Conservation (phyloP, 2,113 vertebrate species). For the Cyprinodon variegatus region DNA sequence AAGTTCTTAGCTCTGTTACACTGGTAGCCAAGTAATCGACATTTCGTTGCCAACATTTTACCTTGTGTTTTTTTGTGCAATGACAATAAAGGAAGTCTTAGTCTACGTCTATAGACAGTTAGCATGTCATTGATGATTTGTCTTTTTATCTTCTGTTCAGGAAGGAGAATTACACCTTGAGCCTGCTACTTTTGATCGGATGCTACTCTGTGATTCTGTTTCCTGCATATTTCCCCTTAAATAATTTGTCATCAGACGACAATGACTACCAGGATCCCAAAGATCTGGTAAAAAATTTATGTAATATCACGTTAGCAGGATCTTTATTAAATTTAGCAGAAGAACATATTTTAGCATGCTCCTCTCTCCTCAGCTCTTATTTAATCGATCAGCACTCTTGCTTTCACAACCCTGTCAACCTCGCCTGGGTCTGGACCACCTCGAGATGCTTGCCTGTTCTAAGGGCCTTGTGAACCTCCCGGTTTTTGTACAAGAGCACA, state of each 20-base stretch:
- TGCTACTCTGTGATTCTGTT: conserved; percentile 77
- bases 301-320: neutral
- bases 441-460: conserved; percentile 55
- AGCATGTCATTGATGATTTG: neutral
- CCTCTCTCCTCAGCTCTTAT: conserved; percentile 55
- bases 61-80: too few relatives aligned
- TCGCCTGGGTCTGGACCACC: conserved; percentile 59
- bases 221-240: conserved; percentile 70
- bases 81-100: too few relatives aligned
- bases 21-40: too few relatives aligned
- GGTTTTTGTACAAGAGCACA: conserved; percentile 69
- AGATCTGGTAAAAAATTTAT: conserved; percentile 57
- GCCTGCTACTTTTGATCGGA: conserved; percentile 71
- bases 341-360: neutral
- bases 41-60: too few relatives aligned
- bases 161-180: conserved; percentile 66
- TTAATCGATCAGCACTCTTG: conserved; percentile 72
- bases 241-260: conserved; percentile 14
- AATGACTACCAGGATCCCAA: conserved; percentile 43
- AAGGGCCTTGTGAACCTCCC: conserved; percentile 69
- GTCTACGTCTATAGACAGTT: neutral
- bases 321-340: neutral
- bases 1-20: too few relatives aligned
- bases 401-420: conserved; percentile 66
- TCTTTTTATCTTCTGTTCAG: conserved; percentile 49